A percentile compares a stretch with the other conserved stretches of the same genome.
phyloP scores from a whole-genome alignment of 2,797 vertebrate genomes.

The Prionace glauca region DNA sequence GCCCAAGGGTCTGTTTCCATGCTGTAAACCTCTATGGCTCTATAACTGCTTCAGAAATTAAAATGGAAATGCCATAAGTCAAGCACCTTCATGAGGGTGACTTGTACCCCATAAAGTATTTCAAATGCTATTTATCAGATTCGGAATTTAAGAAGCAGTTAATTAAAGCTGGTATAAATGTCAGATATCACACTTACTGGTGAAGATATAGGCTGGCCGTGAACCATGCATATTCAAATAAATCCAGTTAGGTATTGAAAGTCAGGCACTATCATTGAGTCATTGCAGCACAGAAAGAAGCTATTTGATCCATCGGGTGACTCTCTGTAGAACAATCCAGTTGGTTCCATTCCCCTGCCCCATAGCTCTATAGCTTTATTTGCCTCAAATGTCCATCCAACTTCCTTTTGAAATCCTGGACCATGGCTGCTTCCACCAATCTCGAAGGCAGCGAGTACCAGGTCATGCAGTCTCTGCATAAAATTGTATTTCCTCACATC shows the following conservation, averaged over 20 bases:
- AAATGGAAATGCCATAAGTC: slow-evolving; percentile 6
- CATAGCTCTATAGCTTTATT: neutral
- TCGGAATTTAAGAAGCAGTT: neutral
- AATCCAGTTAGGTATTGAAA: neutral
- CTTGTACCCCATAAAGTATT: neutral
- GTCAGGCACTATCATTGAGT: neutral
- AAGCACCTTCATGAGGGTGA: neutral
- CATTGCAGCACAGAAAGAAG: neutral
- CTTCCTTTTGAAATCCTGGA: neutral
- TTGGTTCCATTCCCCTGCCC: neutral
- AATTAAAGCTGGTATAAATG: neutral
- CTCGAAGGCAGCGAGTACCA: too few relatives aligned
- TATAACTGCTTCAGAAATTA: neutral
- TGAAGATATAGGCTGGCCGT: neutral
- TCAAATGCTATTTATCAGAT: neutral
- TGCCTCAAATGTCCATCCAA: neutral
- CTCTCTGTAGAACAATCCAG: neutral
- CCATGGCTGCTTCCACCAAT: too few relatives aligned
- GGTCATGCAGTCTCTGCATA: too few relatives aligned
- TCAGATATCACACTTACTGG: neutral
- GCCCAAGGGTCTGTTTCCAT: too few relatives aligned
- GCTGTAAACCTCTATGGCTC: too few relatives aligned
- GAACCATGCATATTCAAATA: neutral
- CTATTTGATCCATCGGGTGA: neutral
- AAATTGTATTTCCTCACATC: too few relatives aligned